Evolutionary conservation across 1,140 invertebrate genomes (phyloP).

Genomic region (Caenorhabditis remanei): DNA sequence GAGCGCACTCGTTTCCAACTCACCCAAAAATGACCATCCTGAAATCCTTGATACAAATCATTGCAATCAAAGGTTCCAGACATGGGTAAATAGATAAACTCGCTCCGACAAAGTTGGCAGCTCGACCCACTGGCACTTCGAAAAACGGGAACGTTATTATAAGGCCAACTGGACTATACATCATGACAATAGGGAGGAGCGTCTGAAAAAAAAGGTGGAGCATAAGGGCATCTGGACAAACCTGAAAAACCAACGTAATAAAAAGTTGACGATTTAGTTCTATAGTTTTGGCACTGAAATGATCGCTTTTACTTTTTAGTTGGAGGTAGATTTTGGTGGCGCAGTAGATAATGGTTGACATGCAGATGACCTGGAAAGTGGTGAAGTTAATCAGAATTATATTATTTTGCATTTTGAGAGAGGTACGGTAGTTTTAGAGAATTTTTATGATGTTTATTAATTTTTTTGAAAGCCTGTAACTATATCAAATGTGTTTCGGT

Average conservation of each 20-base stretch:
- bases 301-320: background rate
- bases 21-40: background rate
- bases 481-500: too few relatives aligned
- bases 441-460: too few relatives aligned
- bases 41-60: conserved; percentile 9
- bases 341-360: background rate
- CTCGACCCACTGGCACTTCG: background rate
- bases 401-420: too few relatives aligned
- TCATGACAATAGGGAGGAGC: background rate
- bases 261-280: conserved; percentile 27
- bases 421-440: too few relatives aligned
- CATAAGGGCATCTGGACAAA: background rate
- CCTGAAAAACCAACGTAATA: background rate
- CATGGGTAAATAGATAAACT: background rate
- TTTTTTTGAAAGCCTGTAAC: too few relatives aligned
- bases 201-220: background rate
- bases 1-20: background rate
- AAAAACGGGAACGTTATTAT: background rate
- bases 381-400: too few relatives aligned
- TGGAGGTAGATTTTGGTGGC: background rate
- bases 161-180: conserved; percentile 19
- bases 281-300: conserved; percentile 14
- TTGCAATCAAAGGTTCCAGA: conserved; percentile 13
- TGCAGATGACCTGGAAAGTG: background rate
- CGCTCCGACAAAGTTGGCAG: background rate